Base-by-base conservation (phyloP, 2,797 vertebrate genomes). In the Oreochromis grahami region DNA sequence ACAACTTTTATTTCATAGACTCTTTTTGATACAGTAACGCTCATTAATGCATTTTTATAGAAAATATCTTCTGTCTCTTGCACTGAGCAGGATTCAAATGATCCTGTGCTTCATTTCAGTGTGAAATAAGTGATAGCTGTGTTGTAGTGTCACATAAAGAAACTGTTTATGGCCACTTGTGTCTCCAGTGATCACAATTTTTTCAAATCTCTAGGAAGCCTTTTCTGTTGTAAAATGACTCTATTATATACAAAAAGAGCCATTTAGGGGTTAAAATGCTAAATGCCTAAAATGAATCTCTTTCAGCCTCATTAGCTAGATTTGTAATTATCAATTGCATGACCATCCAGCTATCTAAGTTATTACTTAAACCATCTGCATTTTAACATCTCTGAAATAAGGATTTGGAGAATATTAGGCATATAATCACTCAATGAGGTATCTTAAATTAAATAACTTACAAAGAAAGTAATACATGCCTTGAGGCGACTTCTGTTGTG, bases 171-270 rank as follows among this genome's bases (percentile, higher is more conserved):
- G 77, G 51, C 56, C 52, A 79, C 79, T 45, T 78, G 58, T 77
- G 56, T 52, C 51, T 84, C 34, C 32, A 50, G 21, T 53, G 68
- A 79, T 85, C 78, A 84, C 53, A 53, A 3, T 48, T 11, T 72
- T 48, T 48, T 29, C 14, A 26, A 72, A 72, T 34, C 41, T 21
- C 65, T 80, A 51, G 48, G 76, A 81, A 85, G 74, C 15, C 8
- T 19, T 68, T 77, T 76, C 52, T 81, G 41, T 63, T 50, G 55
- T 82, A 83, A 89, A 36, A 87, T 72, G 24, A 52, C 32, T 60
- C 17, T 72, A 36, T 90, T 38, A 12, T 74, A n/a, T 82, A 79
- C 80, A 58, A 85, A 84, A 86, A 53, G 26, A 79, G 32, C 70
- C 2, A 82, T 87, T 26, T 52, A 63, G 32, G 26, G 43, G 34